Evolutionary conservation across 2,113 vertebrate species (phyloP), one percentile per base, ranked within the genome.

Genomic region (Castor canadensis): DNA sequence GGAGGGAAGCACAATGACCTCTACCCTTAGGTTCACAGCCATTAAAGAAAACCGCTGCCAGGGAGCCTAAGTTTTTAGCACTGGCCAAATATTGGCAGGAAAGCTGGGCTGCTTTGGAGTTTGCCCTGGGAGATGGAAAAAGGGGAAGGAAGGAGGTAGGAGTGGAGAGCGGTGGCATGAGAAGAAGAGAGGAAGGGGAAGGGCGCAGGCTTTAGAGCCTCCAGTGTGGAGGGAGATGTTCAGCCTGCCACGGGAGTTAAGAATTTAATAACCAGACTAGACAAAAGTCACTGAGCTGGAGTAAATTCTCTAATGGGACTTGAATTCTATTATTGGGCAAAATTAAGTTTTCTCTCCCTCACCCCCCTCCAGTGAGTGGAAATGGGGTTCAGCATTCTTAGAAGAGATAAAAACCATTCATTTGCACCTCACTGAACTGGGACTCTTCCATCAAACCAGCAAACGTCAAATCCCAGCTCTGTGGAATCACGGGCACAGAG

Each of bases 181-280:
- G 19, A 11, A 38, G 47, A 40, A 17, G 45, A 28, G 38, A n/a
- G 32, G 16, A 20, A 49, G n/a, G 6, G 4, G 16, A 0, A 4
- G 4, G 5, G 38, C 0, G 22, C 7, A 43, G 91, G 20, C 71
- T 82, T 69, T 43, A n/a, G n/a, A n/a, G 19, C 62, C 52, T 38
- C 38, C 3, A 12, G 35, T 52, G 75, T 26, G 10, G 47, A 73
- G 35, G 30, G n/a, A 75, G 64, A 24, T 38, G 32, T 35, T 35
- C 67, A 92, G 67, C 43, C 64, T 32, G 66, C n/a, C 73, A 0
- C 2, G 30, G 89, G 81, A 91, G 86, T 94, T 77, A 93, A n/a
- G 72, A 84, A 94, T 84, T 96, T 94, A 97, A 94, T 79, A 96
- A 91, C 77, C 72, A 94, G 73, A 93, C 96, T 93, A 96, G 91